These are phyloP conservation scores for Andricus curvator DNA, from an alignment of 2,888 invertebrate species.

Conservation along the genomic window DNA sequence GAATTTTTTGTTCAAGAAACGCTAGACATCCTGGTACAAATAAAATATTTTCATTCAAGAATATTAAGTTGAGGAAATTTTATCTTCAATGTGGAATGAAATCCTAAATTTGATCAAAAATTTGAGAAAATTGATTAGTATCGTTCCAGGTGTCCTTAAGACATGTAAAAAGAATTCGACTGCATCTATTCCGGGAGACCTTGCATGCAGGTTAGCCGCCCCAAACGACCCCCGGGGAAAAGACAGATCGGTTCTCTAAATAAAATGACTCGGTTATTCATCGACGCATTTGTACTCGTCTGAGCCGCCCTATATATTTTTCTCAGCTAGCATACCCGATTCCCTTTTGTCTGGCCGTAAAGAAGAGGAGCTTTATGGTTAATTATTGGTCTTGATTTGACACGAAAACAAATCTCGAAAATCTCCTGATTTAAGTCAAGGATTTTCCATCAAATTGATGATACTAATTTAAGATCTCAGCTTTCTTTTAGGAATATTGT, in stretches of 20 bases:
- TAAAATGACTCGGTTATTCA: slow-evolving; percentile 78
- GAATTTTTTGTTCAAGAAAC: no score
- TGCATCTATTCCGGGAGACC: slow-evolving; percentile 61
- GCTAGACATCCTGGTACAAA: no score
- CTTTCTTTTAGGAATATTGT: no score
- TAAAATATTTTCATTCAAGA: no score
- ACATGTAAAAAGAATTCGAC: slow-evolving; percentile 59
- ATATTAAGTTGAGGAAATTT: not conserved
- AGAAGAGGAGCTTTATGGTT: slow-evolving; percentile 56
- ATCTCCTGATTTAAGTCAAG: not conserved
- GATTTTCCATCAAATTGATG: not conserved
- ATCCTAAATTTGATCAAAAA: not conserved
- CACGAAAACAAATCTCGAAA: slow-evolving; percentile 36
- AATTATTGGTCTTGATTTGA: slow-evolving; percentile 49
- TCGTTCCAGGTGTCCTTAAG: slow-evolving; percentile 54
- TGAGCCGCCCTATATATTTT: slow-evolving; percentile 60
- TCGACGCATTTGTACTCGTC: slow-evolving; percentile 77
- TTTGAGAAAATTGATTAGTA: slow-evolving; percentile 12
- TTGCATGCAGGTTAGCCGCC: slow-evolving; percentile 57
- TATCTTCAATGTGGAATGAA: not conserved
- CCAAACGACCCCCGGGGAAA: slow-evolving; percentile 68
- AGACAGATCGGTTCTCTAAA: slow-evolving; percentile 77
- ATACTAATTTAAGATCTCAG: not conserved
- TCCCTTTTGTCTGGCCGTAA: slow-evolving; percentile 55
- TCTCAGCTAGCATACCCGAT: slow-evolving; percentile 56